A percentile compares a stretch with the other conserved stretches of the same genome.
Evolutionary conservation across 2,113 vertebrate species (phyloP).

Genomic region (Microtus montanus): DNA sequence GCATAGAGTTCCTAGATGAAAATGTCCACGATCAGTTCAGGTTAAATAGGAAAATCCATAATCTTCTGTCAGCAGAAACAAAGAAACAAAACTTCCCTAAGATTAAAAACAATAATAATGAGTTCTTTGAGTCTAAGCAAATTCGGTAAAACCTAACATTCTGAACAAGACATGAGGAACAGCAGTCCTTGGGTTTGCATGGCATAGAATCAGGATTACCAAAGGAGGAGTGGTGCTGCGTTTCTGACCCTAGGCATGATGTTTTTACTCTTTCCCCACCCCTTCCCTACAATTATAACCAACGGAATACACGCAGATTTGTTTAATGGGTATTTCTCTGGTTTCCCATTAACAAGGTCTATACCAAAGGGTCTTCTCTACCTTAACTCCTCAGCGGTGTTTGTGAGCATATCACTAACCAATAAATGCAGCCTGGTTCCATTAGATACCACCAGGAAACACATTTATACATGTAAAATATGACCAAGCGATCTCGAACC

Average conservation of each 20-base stretch:
- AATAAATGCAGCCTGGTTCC: not conserved
- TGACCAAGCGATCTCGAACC: not conserved
- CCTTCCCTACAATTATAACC: not conserved
- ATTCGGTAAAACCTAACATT: slow-evolving; percentile 11
- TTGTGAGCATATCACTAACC: not conserved
- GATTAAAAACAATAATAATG: not conserved
- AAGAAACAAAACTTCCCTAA: not conserved
- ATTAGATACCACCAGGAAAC: slow-evolving; percentile 15
- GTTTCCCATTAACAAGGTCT: not conserved
- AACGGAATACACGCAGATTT: not conserved
- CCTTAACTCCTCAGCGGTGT: not conserved
- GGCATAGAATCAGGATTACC: not conserved
- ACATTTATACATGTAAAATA: not conserved
- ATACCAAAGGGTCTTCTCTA: not conserved
- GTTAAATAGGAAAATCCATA: not conserved
- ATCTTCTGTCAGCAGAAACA: not conserved
- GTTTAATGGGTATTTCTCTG: not conserved
- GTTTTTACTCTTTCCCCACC: not conserved
- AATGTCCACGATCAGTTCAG: not conserved
- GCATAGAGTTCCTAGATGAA: slow-evolving; percentile 17
- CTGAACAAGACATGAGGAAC: not conserved
- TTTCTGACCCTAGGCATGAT: not conserved
- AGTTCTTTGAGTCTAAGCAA: not conserved
- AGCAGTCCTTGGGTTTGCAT: not conserved
- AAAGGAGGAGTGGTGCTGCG: not conserved